phyloP scores from a whole-genome alignment of 1,140 invertebrate genomes.

The Habropoda laboriosa region DNA sequence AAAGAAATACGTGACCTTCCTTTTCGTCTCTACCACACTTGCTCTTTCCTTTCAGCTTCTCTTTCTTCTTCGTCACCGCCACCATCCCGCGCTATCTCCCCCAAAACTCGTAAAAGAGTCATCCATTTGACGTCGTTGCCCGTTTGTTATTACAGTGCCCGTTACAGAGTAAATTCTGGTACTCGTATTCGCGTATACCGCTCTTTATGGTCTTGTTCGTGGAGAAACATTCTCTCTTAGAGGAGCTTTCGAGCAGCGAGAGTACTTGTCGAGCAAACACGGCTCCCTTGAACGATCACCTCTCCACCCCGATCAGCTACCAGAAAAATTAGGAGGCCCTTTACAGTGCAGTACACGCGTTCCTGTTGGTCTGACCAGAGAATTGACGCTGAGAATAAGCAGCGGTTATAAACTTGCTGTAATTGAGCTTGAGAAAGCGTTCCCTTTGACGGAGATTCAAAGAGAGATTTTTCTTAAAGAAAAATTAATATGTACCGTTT shows the following conservation, averaged over 20 bases:
- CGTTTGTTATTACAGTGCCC: constrained; percentile 71
- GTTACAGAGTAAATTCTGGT: constrained; percentile 66
- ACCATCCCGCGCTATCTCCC: constrained; percentile 50
- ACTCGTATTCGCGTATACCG: constrained; percentile 59
- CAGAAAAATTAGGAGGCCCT: constrained; percentile 48
- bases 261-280: constrained; percentile 30
- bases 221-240: constrained; percentile 29
- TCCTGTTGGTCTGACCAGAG: not conserved
- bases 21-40: not conserved
- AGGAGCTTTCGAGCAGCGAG: constrained; percentile 12
- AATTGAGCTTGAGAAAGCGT: not conserved
- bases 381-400: not conserved
- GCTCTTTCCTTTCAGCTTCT: not conserved
- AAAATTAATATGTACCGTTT: no score
- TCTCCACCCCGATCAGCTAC: no score
- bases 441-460: not conserved
- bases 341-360: constrained; percentile 1
- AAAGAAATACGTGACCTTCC: constrained; percentile 20
- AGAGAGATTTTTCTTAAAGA: not conserved
- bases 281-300: constrained; percentile 22
- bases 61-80: not conserved
- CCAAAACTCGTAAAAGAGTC: constrained; percentile 72
- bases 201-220: constrained; percentile 53
- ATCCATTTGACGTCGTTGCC: constrained; percentile 71
- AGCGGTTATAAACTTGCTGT: not conserved